These are phyloP conservation scores for Phyto melanocephala DNA, from an alignment of 2,888 invertebrate genomes.

Conservation along the genomic window DNA sequence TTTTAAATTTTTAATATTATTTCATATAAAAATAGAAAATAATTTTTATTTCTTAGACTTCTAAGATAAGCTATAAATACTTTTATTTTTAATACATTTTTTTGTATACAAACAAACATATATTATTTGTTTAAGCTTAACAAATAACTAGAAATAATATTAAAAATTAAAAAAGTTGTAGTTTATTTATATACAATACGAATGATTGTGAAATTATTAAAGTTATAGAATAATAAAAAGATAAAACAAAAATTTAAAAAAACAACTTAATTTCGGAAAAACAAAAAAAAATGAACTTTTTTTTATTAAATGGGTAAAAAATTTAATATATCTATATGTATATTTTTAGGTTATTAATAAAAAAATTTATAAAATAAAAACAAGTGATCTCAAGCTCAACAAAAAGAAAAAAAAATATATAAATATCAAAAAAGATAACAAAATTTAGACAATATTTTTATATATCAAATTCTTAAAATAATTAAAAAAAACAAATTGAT, in stretches of 20 bases:
- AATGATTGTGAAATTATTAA: conserved; percentile 65
- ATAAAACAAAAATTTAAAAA: conserved; percentile 48
- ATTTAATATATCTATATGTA: too few species aligned
- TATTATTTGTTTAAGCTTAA: conserved; percentile 15
- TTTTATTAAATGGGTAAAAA: too few species aligned
- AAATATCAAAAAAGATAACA: too few species aligned
- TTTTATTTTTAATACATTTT: not conserved
- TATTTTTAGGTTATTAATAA: too few species aligned
- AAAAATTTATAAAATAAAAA: too few species aligned
- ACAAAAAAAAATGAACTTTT: conserved; percentile 16
- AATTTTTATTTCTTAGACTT: conserved; percentile 32
- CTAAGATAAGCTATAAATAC: not conserved
- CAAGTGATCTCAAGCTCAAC: too few species aligned
- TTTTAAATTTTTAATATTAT: conserved; percentile 53
- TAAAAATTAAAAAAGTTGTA: conserved; percentile 60
- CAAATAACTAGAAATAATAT: conserved; percentile 64
- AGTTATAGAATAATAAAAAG: conserved; percentile 56
- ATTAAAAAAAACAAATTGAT: too few species aligned
- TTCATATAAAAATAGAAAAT: conserved; percentile 18
- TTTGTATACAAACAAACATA: conserved; percentile 8
- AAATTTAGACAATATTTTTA: too few species aligned
- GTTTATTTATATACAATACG: conserved; percentile 66
- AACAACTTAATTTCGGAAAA: conserved; percentile 31
- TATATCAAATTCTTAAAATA: too few species aligned
- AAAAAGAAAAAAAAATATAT: too few species aligned